phyloP scores from a whole-genome alignment of 2,888 invertebrate species.

The Stomorhina lunata region DNA sequence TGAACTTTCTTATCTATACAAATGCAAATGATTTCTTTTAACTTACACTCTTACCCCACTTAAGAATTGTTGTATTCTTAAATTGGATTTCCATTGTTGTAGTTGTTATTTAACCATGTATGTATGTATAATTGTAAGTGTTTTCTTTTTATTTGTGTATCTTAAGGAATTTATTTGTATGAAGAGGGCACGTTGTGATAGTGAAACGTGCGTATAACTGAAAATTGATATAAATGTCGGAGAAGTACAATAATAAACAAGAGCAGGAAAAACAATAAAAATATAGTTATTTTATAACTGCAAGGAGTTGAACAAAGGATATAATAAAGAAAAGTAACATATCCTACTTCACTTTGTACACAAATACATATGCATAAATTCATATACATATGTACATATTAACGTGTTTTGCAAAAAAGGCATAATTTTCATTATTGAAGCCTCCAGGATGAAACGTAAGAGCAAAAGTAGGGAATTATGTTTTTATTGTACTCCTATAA shows the following conservation, averaged over 20 bases:
- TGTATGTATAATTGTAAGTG: not conserved
- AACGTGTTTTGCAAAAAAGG: no score
- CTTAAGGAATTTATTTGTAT: not conserved
- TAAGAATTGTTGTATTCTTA: slow-evolving; percentile 24
- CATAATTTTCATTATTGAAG: slow-evolving; percentile 47
- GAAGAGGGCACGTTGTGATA: slow-evolving; percentile 39
- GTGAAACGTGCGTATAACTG: slow-evolving; percentile 64
- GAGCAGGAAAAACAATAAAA: not conserved
- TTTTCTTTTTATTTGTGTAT: not conserved
- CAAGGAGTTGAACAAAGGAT: not conserved
- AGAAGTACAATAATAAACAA: slow-evolving; percentile 41
- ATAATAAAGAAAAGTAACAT: not conserved
- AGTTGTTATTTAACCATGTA: not conserved
- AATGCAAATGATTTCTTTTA: not conserved
- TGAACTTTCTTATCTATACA: not conserved
- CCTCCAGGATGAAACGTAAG: not conserved
- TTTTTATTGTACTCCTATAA: not conserved
- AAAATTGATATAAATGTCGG: slow-evolving; percentile 61
- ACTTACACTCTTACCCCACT: not conserved
- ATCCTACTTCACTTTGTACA: not conserved
- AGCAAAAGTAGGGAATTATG: slow-evolving; percentile 29
- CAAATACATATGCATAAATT: no score
- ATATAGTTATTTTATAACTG: not conserved
- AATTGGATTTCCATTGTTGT: slow-evolving; percentile 16
- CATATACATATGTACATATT: no score